Evolutionary conservation across 2,797 vertebrate species (phyloP).

Genomic region (Sphaeramia orbicularis): DNA sequence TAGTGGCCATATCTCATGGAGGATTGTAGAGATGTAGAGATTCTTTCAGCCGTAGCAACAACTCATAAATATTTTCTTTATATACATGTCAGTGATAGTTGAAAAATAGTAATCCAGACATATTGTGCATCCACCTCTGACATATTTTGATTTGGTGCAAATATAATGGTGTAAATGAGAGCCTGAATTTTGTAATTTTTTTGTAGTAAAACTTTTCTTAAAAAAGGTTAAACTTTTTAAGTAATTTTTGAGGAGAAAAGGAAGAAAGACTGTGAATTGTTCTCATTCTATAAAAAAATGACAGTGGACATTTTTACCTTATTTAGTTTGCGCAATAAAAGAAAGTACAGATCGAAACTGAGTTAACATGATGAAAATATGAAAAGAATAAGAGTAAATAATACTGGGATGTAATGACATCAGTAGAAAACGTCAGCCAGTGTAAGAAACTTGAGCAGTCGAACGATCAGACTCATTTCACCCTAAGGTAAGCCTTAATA

Average conservation of each 20-base stretch:
- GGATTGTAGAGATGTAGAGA: not conserved
- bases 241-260: not conserved
- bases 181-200: no score
- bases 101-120: no score
- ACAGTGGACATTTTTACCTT: constrained; percentile 2
- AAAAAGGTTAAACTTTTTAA: no score
- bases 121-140: no score
- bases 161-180: no score
- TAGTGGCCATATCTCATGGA: not conserved
- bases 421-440: not conserved
- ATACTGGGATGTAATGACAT: not conserved
- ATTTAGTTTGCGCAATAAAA: no score
- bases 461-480: not conserved
- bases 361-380: no score
- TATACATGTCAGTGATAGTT: not conserved
- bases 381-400: not conserved
- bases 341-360: no score
- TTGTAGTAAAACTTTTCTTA: no score
- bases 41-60: not conserved
- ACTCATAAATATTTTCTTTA: constrained; percentile 4
- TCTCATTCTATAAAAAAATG: no score
- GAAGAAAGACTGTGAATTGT: not conserved
- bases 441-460: not conserved
- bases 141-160: no score
- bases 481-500: not conserved